Evolutionary conservation across 2,888 invertebrate species (phyloP), one percentile per base, ranked within the genome.

Genomic region (Metopia argyrocephala): DNA sequence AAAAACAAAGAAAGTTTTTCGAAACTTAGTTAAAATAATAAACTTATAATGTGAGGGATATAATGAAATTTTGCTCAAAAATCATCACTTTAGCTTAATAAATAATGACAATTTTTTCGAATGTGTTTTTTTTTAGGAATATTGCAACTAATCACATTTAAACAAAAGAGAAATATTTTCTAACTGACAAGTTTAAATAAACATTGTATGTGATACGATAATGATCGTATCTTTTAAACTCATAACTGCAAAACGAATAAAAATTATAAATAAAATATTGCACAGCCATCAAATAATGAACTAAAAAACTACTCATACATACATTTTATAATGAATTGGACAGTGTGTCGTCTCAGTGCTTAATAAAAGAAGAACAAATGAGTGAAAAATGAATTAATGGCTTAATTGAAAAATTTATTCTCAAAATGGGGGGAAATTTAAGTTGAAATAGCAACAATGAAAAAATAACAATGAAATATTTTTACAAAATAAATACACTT

Each of bases 361-460:
- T 75, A 70, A 50, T 78, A 56, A 56, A 66, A 38, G 80, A 66
- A 82, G 56, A 70, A 28, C 70, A 79, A 78, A 84, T 85, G 85
- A 84, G 83, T 85, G 83, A 38, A 3, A 81, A 88, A 83, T 86
- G 87, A 89, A 88, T 89, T 87, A 89, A 89, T 88, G 86, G 87
- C 87, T 89, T 89, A 88, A 89, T 89, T 89, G 89, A 89, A 89
- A 88, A 89, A 88, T 89, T 88, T 88, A 86, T 86, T 85, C 84
- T 85, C n/a, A 52, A 54, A 52, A 46, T 38, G 76, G 45, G 56
- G 48, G 46, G 38, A 46, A 48, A 65, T 38, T n/a, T 25, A 25
- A 52, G 38, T 45, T 38, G 7, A 50, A 31, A 31, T 38, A 48
- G 28, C 5, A 48, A 23, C n/a, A 31, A 21, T 18, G 31, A 9